Evolutionary conservation across 2,797 vertebrate species (phyloP).

Genomic region (Anas capensis): DNA sequence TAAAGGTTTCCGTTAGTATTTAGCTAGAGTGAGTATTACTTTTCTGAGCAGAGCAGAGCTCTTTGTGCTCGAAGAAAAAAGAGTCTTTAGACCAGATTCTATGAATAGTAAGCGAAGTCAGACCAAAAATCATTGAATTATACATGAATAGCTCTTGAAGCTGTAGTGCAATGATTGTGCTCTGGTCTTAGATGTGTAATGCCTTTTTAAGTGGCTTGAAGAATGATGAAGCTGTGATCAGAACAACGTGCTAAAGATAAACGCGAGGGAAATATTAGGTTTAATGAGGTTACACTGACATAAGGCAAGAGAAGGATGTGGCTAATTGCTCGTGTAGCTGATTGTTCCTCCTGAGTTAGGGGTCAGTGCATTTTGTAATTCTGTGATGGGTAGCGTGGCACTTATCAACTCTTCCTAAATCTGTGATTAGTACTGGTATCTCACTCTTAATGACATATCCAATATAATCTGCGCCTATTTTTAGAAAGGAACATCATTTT

Average conservation of each 20-base stretch:
- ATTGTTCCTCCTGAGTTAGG: not conserved
- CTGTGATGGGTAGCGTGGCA: not conserved
- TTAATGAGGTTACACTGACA: constrained; percentile 27
- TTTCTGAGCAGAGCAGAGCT: not conserved
- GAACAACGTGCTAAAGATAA: constrained; percentile 46
- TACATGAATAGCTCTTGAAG: constrained; percentile 53
- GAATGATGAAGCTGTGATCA: constrained; percentile 51
- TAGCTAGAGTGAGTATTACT: not conserved
- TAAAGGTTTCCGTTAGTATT: constrained; percentile 5
- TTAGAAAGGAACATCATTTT: not conserved
- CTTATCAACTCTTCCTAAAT: not conserved
- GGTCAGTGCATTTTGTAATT: constrained; percentile 19
- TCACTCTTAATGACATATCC: not conserved
- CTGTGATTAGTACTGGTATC: not conserved
- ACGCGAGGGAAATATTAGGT: not conserved
- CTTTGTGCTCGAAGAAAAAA: constrained; percentile 21
- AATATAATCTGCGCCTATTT: not conserved
- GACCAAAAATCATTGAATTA: constrained; percentile 49
- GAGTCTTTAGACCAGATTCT: not conserved
- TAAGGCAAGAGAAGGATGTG: not conserved
- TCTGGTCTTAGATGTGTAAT: constrained; percentile 42
- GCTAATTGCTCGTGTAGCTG: constrained; percentile 7
- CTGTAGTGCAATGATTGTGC: constrained; percentile 23
- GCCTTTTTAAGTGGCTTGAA: constrained; percentile 43
- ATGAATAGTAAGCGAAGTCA: constrained; percentile 61